Conservation (phyloP, 2,888 invertebrate genomes). For the Hydropsyche betteni region DNA sequence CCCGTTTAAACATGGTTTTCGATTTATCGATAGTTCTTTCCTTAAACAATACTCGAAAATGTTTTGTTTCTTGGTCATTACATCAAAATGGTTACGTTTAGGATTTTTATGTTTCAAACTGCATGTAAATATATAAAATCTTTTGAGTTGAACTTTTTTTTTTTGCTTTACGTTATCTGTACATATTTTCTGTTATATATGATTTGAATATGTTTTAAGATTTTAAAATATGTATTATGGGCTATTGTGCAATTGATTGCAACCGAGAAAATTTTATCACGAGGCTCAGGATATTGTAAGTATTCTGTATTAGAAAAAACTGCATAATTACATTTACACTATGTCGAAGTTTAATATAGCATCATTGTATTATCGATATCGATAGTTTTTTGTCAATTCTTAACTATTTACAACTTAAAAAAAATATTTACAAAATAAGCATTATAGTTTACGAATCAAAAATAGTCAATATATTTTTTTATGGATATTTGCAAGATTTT, state of each 20-base stretch:
- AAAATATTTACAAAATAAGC: too few species aligned
- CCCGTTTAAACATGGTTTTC: too few species aligned
- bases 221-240: not conserved
- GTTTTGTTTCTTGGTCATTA: not conserved
- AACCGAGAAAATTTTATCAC: not conserved
- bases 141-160: too few species aligned
- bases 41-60: too few species aligned
- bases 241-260: slow-evolving; percentile 36
- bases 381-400: too few species aligned
- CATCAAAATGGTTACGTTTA: not conserved
- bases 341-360: too few species aligned
- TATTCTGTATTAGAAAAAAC: not conserved
- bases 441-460: not conserved
- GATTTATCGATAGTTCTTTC: too few species aligned
- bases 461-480: slow-evolving; percentile 20
- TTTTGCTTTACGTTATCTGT: not conserved
- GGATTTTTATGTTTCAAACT: not conserved
- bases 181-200: slow-evolving; percentile 12
- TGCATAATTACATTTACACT: too few species aligned
- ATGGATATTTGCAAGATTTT: slow-evolving; percentile 1
- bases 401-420: too few species aligned
- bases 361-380: too few species aligned
- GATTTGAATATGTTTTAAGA: too few species aligned
- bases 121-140: too few species aligned
- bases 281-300: not conserved